A percentile compares a stretch with the other conserved stretches of the same genome.
Conservation (phyloP, 2,113 vertebrate genomes). For the Passer montanus region DNA sequence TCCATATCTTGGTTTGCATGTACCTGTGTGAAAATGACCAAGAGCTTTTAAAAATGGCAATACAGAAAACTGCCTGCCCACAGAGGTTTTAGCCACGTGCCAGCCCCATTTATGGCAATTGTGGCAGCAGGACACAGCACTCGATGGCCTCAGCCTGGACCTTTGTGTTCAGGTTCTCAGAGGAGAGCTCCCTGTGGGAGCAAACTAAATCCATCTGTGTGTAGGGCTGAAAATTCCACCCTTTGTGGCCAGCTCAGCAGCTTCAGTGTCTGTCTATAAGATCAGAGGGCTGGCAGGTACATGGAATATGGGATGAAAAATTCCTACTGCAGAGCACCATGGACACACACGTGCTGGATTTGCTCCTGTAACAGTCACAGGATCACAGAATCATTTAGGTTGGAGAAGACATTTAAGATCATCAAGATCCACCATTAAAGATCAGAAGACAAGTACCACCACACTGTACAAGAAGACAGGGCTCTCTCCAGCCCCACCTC, state of each 20-base stretch:
- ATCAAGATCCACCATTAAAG: neutral
- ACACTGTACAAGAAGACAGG: neutral
- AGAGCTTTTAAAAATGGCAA: neutral
- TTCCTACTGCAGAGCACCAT: neutral
- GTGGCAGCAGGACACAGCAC: neutral
- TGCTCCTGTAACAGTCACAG: neutral
- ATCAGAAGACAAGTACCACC: neutral
- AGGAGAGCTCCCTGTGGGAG: neutral
- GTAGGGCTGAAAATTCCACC: neutral
- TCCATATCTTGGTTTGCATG: neutral
- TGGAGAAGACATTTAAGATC: neutral
- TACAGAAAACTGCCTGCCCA: neutral
- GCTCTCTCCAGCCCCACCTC: neutral
- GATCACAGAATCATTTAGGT: neutral
- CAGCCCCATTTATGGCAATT: neutral
- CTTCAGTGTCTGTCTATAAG: neutral
- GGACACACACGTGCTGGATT: neutral
- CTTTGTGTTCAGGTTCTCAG: neutral
- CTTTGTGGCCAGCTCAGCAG: neutral
- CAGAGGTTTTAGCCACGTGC: neutral
- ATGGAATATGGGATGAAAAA: neutral
- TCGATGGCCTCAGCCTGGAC: neutral
- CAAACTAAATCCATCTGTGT: neutral
- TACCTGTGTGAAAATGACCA: neutral
- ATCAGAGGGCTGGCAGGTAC: neutral